phyloP scores from a whole-genome alignment of 2,888 invertebrate genomes.

The Drymonia ruficornis region DNA sequence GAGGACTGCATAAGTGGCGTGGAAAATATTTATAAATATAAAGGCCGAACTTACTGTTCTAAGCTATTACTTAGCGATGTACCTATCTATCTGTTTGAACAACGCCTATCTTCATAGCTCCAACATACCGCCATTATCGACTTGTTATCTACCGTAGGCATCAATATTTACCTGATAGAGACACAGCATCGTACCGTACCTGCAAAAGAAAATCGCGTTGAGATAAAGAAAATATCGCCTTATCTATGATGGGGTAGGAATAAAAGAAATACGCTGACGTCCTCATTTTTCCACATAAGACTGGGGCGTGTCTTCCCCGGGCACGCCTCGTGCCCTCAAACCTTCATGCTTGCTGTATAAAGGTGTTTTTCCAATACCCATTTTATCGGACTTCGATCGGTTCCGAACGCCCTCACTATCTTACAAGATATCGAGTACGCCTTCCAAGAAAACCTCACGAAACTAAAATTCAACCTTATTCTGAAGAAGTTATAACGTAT shows the following conservation, averaged over 20 bases:
- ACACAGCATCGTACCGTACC: slow-evolving; percentile 75
- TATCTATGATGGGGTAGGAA: slow-evolving; percentile 59
- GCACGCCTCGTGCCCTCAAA: slow-evolving; percentile 72
- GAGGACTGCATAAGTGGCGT: no score
- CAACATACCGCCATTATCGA: no score
- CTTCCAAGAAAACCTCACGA: slow-evolving; percentile 69
- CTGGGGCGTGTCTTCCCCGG: slow-evolving; percentile 75
- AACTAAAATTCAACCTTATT: slow-evolving; percentile 59
- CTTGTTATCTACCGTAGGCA: no score
- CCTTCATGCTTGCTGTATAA: slow-evolving; percentile 70
- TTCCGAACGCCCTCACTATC: slow-evolving; percentile 83
- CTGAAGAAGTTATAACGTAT: slow-evolving; percentile 40
- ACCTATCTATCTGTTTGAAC: no score
- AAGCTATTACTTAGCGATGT: no score
- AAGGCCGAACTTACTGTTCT: no score
- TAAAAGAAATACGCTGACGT: slow-evolving; percentile 63
- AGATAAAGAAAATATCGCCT: slow-evolving; percentile 52
- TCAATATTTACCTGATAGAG: slow-evolving; percentile 68
- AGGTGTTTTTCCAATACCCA: slow-evolving; percentile 79
- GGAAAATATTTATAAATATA: no score
- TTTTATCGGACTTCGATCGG: slow-evolving; percentile 79
- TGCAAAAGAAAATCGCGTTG: slow-evolving; percentile 50
- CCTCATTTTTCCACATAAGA: slow-evolving; percentile 77
- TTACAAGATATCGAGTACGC: slow-evolving; percentile 83
- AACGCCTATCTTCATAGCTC: no score